Evolutionary conservation across 2,888 invertebrate species (phyloP), one percentile per base, ranked within the genome.

Genomic region (Trachelus tabidus): DNA sequence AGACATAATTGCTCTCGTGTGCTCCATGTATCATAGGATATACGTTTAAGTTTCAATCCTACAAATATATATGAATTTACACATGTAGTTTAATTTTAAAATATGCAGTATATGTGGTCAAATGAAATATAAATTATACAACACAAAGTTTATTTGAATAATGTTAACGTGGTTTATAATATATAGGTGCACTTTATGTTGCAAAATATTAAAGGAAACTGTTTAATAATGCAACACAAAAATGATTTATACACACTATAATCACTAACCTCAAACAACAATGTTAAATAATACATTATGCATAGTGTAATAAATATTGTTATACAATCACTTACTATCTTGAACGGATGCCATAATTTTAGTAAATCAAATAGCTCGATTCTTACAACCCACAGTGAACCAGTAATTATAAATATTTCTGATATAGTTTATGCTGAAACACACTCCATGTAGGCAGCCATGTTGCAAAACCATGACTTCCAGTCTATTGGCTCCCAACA

Each of bases 21-120:
- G 68, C 96, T 96, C 98, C 98, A 98, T 73, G 95, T 95, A 87
- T 98, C 98, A 37, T 96, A 90, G 0, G 96, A 95, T 73, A 94
- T 94, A 9, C 96, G 93, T 91, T 95, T 96, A n/a, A 95, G 82
- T 84, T 93, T 93, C 40, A 89, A 74, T 84, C 89, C 91, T 91
- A 69, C 6, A 79, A 77, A 30, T 9, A 69, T 34, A 69, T 34
- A 71, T 33, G 6, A 30, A 11, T 9, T 56, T 56, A 56, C 9
- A 56, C 23, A 23, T 56, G 9, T 15, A 40, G 37, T 40, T 40
- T 15, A 40, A 23, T 23, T 15, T 40, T 4, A 40, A 2, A 40
- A 40, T 40, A 40, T 23, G 15, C 40, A 6, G 23, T 56, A 56
- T 23, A 56, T 23, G 1, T 56, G 23, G 56, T 23, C 23, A 23